Evolutionary conservation across 2,113 vertebrate genomes (phyloP), one percentile per base, ranked within the genome.

Genomic region (Rhinolophus ferrumequinum): DNA sequence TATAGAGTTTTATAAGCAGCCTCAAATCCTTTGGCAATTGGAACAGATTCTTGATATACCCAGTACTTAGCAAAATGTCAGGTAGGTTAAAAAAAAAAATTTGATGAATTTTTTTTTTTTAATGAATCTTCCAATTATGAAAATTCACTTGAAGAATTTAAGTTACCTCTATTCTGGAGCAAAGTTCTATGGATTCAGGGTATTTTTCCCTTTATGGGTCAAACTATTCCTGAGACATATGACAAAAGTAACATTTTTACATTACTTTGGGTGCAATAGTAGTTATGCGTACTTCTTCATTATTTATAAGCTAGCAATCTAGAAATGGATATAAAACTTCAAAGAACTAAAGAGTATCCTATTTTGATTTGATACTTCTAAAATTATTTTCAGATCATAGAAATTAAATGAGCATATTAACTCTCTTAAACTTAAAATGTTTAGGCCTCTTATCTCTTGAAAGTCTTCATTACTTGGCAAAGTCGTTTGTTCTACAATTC

Each of bases 391-490:
- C 58, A 89, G 21, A 86, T 82, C 73, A 80, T 4, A 72, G 47
- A 91, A 94, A 30, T 56, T 96, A 93, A 90, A 56, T 64, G 24
- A 91, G 35, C 14, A 81, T 33, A 91, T 93, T 64, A 91, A 84
- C 19, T 70, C 58, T 82, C 38, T 96, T 18, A 94, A 67, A 86
- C 50, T 79, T 54, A 90, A 77, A 92, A 66, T 83, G 26, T 72
- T 77, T 82, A 69, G 28, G 64, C 38, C 69, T 67, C 28, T 92
- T 76, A 73, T 79, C 44, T 87, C 75, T 67, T 72, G 44, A 67
- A 73, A 4, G 35, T 69, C 82, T 91, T 72, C 19, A 77, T 81
- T 91, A 92, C 62, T 66, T 76, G 56, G 52, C 83, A 89, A 93
- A 93, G 67, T 3, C 72, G 47, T 86, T 94, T 77, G 41, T 89